These are phyloP conservation scores for Myoxocephalus aenaeus DNA, from an alignment of 2,797 vertebrate genomes.

Conservation along the genomic window DNA sequence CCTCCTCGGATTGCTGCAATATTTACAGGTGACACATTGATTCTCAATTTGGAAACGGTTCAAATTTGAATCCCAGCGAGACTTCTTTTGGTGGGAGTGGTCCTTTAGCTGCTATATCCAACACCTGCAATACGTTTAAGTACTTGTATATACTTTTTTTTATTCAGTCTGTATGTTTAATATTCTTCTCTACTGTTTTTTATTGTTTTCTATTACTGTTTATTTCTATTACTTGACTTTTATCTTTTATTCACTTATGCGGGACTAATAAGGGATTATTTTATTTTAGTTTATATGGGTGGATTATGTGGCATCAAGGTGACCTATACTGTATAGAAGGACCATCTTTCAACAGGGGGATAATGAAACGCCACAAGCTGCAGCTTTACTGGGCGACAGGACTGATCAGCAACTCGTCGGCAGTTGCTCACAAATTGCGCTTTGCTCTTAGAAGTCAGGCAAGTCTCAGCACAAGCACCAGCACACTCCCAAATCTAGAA, in stretches of 20 bases:
- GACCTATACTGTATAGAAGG: not conserved
- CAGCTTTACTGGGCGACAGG: not conserved
- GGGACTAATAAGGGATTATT: no score
- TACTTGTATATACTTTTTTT: no score
- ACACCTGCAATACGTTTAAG: no score
- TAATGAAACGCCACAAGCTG: slow-evolving; percentile 9
- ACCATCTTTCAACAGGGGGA: not conserved
- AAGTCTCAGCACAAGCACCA: not conserved
- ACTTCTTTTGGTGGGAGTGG: not conserved
- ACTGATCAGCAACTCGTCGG: not conserved
- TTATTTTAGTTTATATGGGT: no score
- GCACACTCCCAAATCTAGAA: slow-evolving; percentile 8
- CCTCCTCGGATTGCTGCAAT: slow-evolving; percentile 4
- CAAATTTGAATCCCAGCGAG: slow-evolving; percentile 11
- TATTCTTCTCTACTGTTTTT: no score
- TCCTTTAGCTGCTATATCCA: not conserved
- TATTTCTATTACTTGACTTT: no score
- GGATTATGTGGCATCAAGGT: slow-evolving; percentile 13
- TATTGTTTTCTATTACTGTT: no score
- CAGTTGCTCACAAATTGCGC: not conserved
- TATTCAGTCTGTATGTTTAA: no score
- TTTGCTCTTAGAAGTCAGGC: not conserved
- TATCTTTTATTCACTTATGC: no score
- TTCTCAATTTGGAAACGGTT: slow-evolving; percentile 23
- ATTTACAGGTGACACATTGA: slow-evolving; percentile 10